A percentile compares a stretch with the other conserved stretches of the same genome.
Conservation (phyloP, 1,140 invertebrate species). For the Drosophila kurseongensis region DNA sequence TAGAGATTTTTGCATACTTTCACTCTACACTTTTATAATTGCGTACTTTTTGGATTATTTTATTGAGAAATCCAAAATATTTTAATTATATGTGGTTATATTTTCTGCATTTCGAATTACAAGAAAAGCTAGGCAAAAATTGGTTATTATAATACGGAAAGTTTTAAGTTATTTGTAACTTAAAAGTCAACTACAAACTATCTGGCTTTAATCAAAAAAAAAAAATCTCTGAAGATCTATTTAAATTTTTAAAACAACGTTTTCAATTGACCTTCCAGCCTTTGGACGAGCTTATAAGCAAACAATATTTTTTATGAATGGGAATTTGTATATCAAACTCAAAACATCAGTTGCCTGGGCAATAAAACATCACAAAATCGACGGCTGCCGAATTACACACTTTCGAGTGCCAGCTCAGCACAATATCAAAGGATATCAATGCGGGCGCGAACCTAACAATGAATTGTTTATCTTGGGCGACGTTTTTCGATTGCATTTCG, state of each 20-base stretch:
- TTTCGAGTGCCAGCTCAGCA: slow-evolving; percentile 20
- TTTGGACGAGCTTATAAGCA: slow-evolving; percentile 1
- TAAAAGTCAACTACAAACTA: not conserved
- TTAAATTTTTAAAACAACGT: not conserved
- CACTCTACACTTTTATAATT: no score
- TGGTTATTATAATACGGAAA: not conserved
- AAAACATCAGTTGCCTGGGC: slow-evolving; percentile 7
- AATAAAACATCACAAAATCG: slow-evolving; percentile 27
- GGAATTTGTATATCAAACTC: slow-evolving; percentile 15
- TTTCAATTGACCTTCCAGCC: not conserved
- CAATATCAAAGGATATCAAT: slow-evolving; percentile 25
- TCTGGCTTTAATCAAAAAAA: not conserved
- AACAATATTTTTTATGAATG: not conserved
- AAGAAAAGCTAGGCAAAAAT: no score
- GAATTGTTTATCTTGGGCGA: slow-evolving; percentile 32
- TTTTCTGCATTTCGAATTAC: no score
- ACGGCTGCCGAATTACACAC: slow-evolving; percentile 22
- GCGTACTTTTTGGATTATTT: no score
- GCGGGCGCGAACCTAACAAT: slow-evolving; percentile 5
- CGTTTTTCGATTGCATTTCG: slow-evolving; percentile 32
- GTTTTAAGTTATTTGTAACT: no score
- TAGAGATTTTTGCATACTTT: no score
- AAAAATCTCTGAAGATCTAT: not conserved
- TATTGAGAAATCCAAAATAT: no score
- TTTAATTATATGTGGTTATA: no score